Evolutionary conservation across 2,888 invertebrate species (phyloP).

Genomic region (Endotricha flammealis): DNA sequence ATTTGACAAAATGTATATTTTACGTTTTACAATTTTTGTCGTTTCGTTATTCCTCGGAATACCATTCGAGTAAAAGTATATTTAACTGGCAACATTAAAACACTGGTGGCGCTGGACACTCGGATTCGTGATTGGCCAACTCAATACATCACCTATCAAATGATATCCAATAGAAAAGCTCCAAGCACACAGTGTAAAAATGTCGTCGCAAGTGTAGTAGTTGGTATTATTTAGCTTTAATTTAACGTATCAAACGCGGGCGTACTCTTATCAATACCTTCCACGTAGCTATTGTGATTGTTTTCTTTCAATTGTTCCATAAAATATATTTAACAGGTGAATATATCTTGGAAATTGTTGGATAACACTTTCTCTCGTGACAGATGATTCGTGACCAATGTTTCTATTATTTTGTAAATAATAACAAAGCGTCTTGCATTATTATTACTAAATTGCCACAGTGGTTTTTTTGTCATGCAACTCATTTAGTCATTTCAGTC

Average conservation of each 20-base stretch:
- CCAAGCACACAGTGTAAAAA: slow-evolving; percentile 63
- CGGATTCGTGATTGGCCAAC: slow-evolving; percentile 31
- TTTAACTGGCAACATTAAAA: not conserved
- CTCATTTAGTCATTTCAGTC: too few species aligned
- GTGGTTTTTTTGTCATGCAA: too few species aligned
- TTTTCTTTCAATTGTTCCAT: slow-evolving; percentile 14
- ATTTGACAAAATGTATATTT: too few species aligned
- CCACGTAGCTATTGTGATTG: slow-evolving; percentile 4
- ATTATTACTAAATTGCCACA: too few species aligned
- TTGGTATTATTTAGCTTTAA: slow-evolving; percentile 37
- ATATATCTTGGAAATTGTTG: slow-evolving; percentile 18
- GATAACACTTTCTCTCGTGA: slow-evolving; percentile 54
- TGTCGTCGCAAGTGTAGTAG: slow-evolving; percentile 58
- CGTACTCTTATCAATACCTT: slow-evolving; percentile 28
- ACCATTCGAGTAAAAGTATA: too few species aligned
- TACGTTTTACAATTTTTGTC: too few species aligned
- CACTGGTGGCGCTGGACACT: not conserved
- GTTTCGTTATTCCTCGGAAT: too few species aligned
- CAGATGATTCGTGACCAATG: slow-evolving; percentile 55
- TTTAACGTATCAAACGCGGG: slow-evolving; percentile 39
- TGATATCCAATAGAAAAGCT: slow-evolving; percentile 46
- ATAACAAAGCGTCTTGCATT: too few species aligned
- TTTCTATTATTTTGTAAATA: slow-evolving; percentile 70
- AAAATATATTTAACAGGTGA: slow-evolving; percentile 30
- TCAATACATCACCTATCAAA: not conserved